Evolutionary conservation across 2,797 vertebrate species (phyloP).

Genomic region (Danio kyathit): DNA sequence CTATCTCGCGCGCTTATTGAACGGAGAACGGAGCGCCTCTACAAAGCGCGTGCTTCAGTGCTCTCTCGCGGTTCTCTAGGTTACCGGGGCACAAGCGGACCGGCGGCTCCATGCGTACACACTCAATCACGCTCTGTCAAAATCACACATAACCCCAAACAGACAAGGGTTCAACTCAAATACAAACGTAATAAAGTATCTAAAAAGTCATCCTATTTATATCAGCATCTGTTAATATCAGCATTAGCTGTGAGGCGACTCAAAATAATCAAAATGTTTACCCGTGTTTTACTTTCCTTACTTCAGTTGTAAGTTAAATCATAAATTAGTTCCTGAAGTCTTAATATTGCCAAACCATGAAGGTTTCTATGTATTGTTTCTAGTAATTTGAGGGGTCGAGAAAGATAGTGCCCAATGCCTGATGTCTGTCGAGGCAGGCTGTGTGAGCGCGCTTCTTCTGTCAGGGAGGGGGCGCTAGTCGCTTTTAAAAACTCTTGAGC

Average conservation of each 20-base stretch:
- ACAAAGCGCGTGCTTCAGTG: constrained; percentile 87
- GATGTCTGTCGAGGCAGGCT: neutral
- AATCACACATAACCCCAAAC: constrained; percentile 27
- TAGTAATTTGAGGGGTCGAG: constrained; percentile 1
- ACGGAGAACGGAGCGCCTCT: constrained; percentile 80
- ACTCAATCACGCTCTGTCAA: constrained; percentile 29
- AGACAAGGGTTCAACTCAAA: neutral
- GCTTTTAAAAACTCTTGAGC: constrained; percentile 73
- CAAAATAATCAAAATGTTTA: neutral
- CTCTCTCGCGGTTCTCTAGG: constrained; percentile 89
- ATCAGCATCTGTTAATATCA: neutral
- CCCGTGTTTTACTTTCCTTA: neutral
- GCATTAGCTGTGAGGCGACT: neutral
- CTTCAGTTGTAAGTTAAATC: neutral
- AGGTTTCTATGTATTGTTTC: neutral
- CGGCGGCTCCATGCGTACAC: constrained; percentile 46
- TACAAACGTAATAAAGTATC: constrained; percentile 19
- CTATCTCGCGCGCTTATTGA: constrained; percentile 79
- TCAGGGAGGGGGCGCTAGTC: constrained; percentile 84
- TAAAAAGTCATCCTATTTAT: neutral
- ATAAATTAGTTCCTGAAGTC: too few species aligned
- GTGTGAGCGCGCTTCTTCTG: constrained; percentile 31
- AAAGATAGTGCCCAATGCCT: neutral
- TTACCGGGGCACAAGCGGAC: constrained; percentile 80
- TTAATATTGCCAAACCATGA: neutral